Conservation (phyloP, 2,888 invertebrate species). For the Uropetala carovei region DNA sequence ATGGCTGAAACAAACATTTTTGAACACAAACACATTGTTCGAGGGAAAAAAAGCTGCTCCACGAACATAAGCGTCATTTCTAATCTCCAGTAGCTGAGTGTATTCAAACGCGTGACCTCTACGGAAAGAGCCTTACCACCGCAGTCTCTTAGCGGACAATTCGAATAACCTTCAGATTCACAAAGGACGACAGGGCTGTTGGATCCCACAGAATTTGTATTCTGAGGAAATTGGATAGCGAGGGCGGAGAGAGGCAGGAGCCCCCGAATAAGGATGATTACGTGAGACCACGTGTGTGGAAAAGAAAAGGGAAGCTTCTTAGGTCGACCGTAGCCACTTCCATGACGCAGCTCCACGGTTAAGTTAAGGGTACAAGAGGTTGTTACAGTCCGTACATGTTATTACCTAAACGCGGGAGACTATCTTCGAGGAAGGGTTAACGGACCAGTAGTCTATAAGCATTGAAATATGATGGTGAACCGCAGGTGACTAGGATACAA, state of each 20-base stretch:
- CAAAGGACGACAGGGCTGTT: not conserved
- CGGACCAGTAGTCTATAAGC: too few species aligned
- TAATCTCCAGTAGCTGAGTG: not conserved
- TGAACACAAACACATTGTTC: too few species aligned
- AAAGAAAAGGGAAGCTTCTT: not conserved
- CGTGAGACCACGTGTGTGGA: constrained; percentile 2
- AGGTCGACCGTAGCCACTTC: not conserved
- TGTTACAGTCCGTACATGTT: too few species aligned
- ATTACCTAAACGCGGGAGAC: too few species aligned
- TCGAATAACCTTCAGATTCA: constrained; percentile 22
- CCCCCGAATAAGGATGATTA: not conserved
- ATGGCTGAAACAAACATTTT: not conserved
- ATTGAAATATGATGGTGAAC: too few species aligned
- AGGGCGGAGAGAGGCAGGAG: not conserved
- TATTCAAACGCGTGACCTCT: constrained; percentile 14
- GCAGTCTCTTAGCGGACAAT: not conserved
- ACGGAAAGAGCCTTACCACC: not conserved
- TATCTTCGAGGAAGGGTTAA: too few species aligned
- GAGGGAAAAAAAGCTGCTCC: too few species aligned
- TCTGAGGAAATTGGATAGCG: constrained; percentile 10
- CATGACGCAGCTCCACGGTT: not conserved
- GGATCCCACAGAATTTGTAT: constrained; percentile 27
- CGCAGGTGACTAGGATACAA: too few species aligned
- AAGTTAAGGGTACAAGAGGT: not conserved
- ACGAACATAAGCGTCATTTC: not conserved